These are phyloP conservation scores for Lampris megalopsis DNA, from an alignment of 2,113 vertebrate species.

Conservation along the genomic window DNA sequence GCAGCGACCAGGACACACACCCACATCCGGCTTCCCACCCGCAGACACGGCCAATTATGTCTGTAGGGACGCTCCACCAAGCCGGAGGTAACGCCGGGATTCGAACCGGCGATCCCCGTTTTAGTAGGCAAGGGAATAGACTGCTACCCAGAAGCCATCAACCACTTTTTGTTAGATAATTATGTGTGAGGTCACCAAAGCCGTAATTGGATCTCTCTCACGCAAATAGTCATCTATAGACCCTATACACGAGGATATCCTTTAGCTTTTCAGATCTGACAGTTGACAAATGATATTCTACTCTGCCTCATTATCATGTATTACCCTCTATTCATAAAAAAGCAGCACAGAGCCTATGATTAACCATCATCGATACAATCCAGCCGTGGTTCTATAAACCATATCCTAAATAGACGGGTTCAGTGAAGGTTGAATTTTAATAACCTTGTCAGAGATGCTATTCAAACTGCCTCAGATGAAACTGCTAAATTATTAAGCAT, in stretches of 20 bases:
- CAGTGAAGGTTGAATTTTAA: no score
- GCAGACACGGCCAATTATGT: no score
- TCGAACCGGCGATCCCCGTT: no score
- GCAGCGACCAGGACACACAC: no score
- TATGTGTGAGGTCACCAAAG: constrained; percentile 47
- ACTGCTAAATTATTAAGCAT: no score
- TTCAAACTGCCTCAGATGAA: no score
- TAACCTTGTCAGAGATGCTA: not conserved
- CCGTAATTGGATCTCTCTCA: constrained; percentile 41
- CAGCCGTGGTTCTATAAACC: not conserved
- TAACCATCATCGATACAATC: constrained; percentile 20
- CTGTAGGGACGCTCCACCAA: no score
- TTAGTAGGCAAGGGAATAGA: no score
- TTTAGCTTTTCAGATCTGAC: constrained; percentile 35
- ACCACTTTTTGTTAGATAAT: constrained; percentile 60
- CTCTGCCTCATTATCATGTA: not conserved
- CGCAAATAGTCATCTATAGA: constrained; percentile 31
- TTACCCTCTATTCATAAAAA: constrained; percentile 16
- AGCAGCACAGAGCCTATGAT: constrained; percentile 20
- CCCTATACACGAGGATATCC: constrained; percentile 14
- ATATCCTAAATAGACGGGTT: no score
- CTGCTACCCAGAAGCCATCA: not conserved
- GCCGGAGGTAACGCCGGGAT: no score
- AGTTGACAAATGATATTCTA: constrained; percentile 22
- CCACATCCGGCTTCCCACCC: no score